Base-by-base conservation (phyloP, 1,140 invertebrate species). In the Drosophila navojoa region DNA sequence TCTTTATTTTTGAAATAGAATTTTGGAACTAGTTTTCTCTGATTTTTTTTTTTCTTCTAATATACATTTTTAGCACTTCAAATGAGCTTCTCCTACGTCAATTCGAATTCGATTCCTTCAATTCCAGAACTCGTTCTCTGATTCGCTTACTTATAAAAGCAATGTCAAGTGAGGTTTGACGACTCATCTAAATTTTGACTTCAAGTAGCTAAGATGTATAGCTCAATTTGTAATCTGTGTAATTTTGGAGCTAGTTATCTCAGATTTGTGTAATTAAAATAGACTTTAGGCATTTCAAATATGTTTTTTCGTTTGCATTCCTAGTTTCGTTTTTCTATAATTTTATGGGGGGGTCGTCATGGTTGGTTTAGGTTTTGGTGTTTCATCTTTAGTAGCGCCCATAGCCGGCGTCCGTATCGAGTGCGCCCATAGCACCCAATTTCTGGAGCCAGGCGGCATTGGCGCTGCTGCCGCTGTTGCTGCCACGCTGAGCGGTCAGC, bases 381-480 rank as follows among this genome's bases (percentile, higher is more conserved):
- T 52, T 25, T 32, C 44, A 44, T 16, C 25, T 69, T 40, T 81
- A 81, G 53, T 87, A 87, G 13, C 79, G 82, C 42, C 76, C 79
- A 64, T 87, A 87, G 74, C 61, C 85, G 62, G 69, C 85, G 67
- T 82, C 76, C 67, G 77, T 63, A 38, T 87, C 81, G 62, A 85
- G 82, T 52, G 82, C 79, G 53, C 82, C 82, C 79, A 87, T 76
- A 19, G 82, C 76, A 35, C 79, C 81, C 15, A 89, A 50, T 25
- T 87, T 87, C 45, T 89, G 82, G n/a, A 89, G 82, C 82, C 82
- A 87, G 72, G 84, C 82, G 69, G 82, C 81, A 25, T 85, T 85
- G 1, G 81, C 16, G 60, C 71, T 76, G 53, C 66, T 67, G 73
- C 62, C 16, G 60, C 71, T 76, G 53, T 60, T 67, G 73, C 62